A percentile compares a stretch with the other conserved stretches of the same genome.
Conservation (phyloP, 2,888 invertebrate genomes). For the Diaprepes abbreviatus region DNA sequence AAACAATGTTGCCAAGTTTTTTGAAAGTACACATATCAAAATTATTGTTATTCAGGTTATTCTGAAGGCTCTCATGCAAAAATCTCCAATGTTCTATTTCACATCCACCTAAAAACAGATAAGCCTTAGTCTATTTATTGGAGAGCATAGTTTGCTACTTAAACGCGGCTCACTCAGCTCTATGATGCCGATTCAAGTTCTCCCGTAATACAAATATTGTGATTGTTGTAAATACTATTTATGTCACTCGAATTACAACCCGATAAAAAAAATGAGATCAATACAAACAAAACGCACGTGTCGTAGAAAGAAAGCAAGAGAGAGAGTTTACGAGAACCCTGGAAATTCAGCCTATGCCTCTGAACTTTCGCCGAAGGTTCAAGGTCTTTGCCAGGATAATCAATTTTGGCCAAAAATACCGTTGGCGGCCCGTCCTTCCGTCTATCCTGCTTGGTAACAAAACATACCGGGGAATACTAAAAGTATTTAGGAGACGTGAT, state of each 20-base stretch:
- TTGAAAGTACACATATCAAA: too few species aligned
- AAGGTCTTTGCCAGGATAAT: slow-evolving; percentile 46
- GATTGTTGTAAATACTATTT: neutral
- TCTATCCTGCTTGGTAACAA: slow-evolving; percentile 38
- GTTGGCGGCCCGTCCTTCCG: slow-evolving; percentile 29
- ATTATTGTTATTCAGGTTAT: too few species aligned
- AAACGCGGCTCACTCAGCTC: too few species aligned
- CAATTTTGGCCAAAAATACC: slow-evolving; percentile 47
- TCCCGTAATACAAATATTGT: neutral
- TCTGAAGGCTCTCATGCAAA: too few species aligned
- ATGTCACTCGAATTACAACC: neutral
- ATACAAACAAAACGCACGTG: slow-evolving; percentile 41
- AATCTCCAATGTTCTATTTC: too few species aligned
- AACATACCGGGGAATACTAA: neutral
- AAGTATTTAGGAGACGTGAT: too few species aligned
- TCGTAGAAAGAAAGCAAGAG: slow-evolving; percentile 21
- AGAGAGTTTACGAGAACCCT: slow-evolving; percentile 33
- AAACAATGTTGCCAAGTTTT: too few species aligned
- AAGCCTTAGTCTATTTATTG: too few species aligned
- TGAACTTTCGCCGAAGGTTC: slow-evolving; percentile 45
- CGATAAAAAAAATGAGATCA: slow-evolving; percentile 12
- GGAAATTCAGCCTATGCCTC: slow-evolving; percentile 22
- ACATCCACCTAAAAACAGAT: too few species aligned
- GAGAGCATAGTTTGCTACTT: too few species aligned
- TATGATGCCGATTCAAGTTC: too few species aligned